A percentile compares a stretch with the other conserved stretches of the same genome.
Conservation (phyloP, 2,113 vertebrate genomes). For the Carlito syrichta region DNA sequence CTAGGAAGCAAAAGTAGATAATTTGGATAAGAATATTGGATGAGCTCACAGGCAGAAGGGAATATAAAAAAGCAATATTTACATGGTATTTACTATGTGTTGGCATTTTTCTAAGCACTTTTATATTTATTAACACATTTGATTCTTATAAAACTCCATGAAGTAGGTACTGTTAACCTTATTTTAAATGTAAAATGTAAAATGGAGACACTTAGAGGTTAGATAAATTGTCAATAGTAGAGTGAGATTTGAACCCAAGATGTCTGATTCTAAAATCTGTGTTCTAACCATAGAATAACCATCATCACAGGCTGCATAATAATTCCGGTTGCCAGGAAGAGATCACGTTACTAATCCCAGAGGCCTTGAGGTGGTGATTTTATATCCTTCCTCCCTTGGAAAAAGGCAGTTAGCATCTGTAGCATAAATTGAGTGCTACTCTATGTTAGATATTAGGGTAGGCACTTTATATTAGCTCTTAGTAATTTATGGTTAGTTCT, state of each 20-base stretch:
- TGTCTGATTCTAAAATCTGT: neutral
- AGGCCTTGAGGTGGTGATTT: neutral
- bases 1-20: neutral
- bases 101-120: neutral
- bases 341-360: neutral
- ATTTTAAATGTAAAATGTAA: constrained; percentile 17
- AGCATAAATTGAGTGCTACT: neutral
- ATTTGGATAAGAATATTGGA: neutral
- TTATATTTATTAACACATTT: neutral
- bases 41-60: neutral
- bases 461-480: neutral
- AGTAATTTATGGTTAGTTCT: neutral
- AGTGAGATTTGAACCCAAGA: neutral
- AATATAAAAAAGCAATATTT: neutral
- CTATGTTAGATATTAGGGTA: neutral
- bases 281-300: neutral
- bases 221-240: neutral
- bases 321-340: neutral
- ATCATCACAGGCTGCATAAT: neutral
- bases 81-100: neutral
- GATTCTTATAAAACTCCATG: neutral
- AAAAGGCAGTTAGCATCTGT: neutral
- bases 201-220: neutral
- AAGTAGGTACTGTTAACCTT: neutral
- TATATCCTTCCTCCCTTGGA: neutral